Evolutionary conservation across 2,113 vertebrate genomes (phyloP), one percentile per base, ranked within the genome.

Genomic region (Salvelinus namaycush): DNA sequence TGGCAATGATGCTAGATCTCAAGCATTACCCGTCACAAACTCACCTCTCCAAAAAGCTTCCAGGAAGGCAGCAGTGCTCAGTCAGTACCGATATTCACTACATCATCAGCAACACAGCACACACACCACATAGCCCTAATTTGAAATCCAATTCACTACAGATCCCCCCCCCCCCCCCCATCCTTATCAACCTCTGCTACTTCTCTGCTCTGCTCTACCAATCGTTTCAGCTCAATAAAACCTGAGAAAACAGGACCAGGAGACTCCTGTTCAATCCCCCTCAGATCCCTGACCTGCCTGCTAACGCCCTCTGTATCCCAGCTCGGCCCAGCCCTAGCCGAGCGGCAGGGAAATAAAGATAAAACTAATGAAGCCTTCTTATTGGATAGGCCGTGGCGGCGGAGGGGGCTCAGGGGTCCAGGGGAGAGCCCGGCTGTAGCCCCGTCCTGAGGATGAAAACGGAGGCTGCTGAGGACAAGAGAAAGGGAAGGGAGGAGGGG

Each of bases 321-420:
- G 62, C 24, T 65, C 62, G 9, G 22, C 22, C 22, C 26, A 4
- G 2, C 24, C 26, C 20, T 13, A 4, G 64, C 26, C n/a, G 13
- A 48, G 49, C 24, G 13, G 31, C 14, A 11, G 24, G 34, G 68
- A 75, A 74, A 72, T 59, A 57, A 34, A 81, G 31, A 74, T 27
- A 71, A 68, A 70, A 74, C 34, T 24, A 62, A 72, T 62, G 60
- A 75, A 74, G 70, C 27, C 34, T 29, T 14, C 73, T 72, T 59
- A 73, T 73, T 79, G 26, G 39, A 62, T 27, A 70, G 64, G 51
- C 66, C 62, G 13, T 24, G 65, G 62, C 24, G n/a, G 66, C 31
- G 29, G 34, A 14, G 13, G 18, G 31, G 27, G 39, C 13, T 18
- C 29, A 34, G 44, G 14, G 14, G 6, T 5, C 14, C 29, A 14